phyloP scores from a whole-genome alignment of 2,797 vertebrate genomes.

The Chaunax sp. region DNA sequence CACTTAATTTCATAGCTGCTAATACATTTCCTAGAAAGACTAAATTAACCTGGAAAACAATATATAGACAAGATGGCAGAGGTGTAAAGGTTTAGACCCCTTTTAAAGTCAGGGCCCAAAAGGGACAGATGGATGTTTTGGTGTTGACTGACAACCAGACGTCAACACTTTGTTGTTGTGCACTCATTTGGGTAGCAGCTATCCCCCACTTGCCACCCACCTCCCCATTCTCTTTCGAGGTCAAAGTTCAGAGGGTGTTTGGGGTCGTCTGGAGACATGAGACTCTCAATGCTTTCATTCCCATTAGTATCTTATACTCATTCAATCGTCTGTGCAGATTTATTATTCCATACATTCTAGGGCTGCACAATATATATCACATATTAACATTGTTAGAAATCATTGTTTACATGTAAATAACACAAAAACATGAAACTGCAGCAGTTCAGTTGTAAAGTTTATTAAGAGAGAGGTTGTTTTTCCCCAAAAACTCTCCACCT shows the following conservation, averaged over 20 bases:
- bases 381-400: no score
- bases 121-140: constrained; percentile 33
- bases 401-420: no score
- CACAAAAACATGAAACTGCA: no score
- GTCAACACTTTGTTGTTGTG: constrained; percentile 46
- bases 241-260: constrained; percentile 26
- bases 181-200: constrained; percentile 7
- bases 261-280: constrained; percentile 4
- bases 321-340: not conserved
- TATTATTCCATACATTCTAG: no score
- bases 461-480: no score
- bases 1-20: no score
- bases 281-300: not conserved
- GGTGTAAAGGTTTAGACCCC: not conserved
- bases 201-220: not conserved
- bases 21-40: no score
- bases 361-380: no score
- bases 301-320: not conserved
- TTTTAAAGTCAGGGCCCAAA: constrained; percentile 14
- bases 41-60: no score
- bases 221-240: constrained; percentile 11
- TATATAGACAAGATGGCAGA: no score
- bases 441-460: no score
- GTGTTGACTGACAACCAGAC: constrained; percentile 24
- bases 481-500: no score